These are phyloP conservation scores for Limnodromus scolopaceus DNA, from an alignment of 2,797 vertebrate genomes.

Conservation along the genomic window DNA sequence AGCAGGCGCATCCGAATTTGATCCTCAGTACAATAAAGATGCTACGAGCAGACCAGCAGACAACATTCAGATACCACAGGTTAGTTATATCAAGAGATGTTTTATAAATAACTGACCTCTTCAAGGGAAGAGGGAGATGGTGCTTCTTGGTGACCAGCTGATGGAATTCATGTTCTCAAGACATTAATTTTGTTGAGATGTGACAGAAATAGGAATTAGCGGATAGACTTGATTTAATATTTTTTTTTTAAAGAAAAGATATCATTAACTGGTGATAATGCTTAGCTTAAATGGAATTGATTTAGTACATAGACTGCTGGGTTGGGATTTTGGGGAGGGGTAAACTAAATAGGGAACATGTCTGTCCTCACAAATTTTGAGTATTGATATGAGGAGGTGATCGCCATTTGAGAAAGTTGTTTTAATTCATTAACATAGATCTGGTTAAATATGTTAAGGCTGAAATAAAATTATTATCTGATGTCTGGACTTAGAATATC, in stretches of 20 bases:
- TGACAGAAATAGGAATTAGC: not conserved
- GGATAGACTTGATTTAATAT: not conserved
- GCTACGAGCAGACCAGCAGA: slow-evolving; percentile 96
- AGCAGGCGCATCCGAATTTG: slow-evolving; percentile 96
- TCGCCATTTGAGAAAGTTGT: not conserved
- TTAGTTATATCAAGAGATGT: slow-evolving; percentile 54
- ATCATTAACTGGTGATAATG: not conserved
- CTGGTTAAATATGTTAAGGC: not conserved
- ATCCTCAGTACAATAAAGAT: slow-evolving; percentile 98
- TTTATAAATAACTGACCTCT: not conserved
- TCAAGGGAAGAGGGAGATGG: not conserved
- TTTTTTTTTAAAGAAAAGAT: not conserved
- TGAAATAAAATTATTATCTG: not conserved
- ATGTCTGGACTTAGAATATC: not conserved
- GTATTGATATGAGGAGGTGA: not conserved
- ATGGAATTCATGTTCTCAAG: not conserved
- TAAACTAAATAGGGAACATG: not conserved
- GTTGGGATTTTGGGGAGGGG: not conserved
- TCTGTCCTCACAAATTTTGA: not conserved
- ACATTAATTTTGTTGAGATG: not conserved
- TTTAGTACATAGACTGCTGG: not conserved
- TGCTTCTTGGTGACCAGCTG: not conserved
- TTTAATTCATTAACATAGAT: not conserved
- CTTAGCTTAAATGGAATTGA: not conserved
- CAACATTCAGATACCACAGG: slow-evolving; percentile 97